Percentiles rank a stretch among this genome's conserved stretches.
phyloP scores from a whole-genome alignment of 2,888 invertebrate genomes.

The Meganola albula region DNA sequence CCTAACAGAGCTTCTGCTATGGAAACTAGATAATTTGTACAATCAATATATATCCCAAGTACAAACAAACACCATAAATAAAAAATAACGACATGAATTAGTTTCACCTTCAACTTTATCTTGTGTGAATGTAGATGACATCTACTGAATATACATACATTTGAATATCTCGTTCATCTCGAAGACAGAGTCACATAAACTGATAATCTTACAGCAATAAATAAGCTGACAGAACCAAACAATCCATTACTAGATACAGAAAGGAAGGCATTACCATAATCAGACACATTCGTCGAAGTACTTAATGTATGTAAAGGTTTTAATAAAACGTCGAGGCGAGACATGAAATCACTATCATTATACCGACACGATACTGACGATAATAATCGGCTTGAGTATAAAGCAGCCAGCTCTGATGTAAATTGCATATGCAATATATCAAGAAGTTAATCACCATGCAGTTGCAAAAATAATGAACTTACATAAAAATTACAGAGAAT shows the following conservation, averaged over 20 bases:
- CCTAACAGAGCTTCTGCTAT: no score
- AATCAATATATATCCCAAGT: no score
- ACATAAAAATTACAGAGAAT: slow-evolving; percentile 63
- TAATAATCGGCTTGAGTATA: slow-evolving; percentile 71
- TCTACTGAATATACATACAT: not conserved
- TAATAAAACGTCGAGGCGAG: slow-evolving; percentile 73
- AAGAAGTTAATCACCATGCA: slow-evolving; percentile 71
- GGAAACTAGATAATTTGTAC: no score
- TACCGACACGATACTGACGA: slow-evolving; percentile 74
- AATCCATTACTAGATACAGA: slow-evolving; percentile 63
- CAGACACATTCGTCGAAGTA: slow-evolving; percentile 70
- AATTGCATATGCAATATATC: slow-evolving; percentile 75
- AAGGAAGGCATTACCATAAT: slow-evolving; percentile 67
- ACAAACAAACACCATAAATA: no score
- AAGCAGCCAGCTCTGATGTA: slow-evolving; percentile 70
- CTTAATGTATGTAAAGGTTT: slow-evolving; percentile 72
- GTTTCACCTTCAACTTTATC: no score
- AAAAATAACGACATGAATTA: no score
- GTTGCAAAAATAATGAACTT: slow-evolving; percentile 67
- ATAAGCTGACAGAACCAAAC: slow-evolving; percentile 40
- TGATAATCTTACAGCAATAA: slow-evolving; percentile 2
- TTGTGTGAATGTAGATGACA: not conserved
- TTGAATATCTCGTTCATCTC: not conserved
- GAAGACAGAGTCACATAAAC: no score
- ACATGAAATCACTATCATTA: slow-evolving; percentile 76